Evolutionary conservation across 92 coral and sea anemone genomes (phyloP).

Genomic region (Montipora capitata): DNA sequence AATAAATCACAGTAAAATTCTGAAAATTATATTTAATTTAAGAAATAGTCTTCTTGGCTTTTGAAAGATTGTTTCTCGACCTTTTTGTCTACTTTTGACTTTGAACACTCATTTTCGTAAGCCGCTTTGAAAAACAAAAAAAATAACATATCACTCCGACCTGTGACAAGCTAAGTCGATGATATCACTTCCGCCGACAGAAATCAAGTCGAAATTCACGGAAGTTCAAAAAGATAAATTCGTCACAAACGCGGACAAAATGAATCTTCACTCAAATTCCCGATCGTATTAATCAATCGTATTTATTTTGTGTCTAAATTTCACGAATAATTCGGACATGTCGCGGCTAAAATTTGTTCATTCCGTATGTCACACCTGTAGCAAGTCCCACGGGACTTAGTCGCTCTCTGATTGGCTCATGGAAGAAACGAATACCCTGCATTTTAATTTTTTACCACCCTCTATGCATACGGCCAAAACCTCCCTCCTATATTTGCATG

Average conservation of each 20-base stretch:
- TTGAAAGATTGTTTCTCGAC: no score
- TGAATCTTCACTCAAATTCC: not conserved
- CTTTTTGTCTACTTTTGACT: no score
- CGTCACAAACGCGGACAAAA: not conserved
- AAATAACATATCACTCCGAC: not conserved
- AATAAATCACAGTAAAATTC: no score
- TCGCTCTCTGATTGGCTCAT: conserved; percentile 44
- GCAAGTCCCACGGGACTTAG: conserved; percentile 59
- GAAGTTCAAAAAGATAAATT: no score
- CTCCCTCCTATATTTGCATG: conserved; percentile 65
- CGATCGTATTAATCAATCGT: not conserved
- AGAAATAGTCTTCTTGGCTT: no score
- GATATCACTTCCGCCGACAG: conserved; percentile 49
- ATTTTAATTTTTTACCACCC: conserved; percentile 81
- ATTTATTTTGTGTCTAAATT: not conserved
- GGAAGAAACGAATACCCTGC: conserved; percentile 70
- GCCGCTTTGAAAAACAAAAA: no score
- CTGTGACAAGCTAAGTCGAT: not conserved
- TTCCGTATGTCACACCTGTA: conserved; percentile 58
- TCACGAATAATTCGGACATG: not conserved
- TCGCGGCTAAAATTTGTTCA: conserved; percentile 22
- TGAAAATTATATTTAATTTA: no score
- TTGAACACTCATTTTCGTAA: no score
- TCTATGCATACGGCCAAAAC: conserved; percentile 42
- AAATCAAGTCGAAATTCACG: not conserved